phyloP scores from a whole-genome alignment of 2,888 invertebrate species.

The Chrysolina haemoptera region DNA sequence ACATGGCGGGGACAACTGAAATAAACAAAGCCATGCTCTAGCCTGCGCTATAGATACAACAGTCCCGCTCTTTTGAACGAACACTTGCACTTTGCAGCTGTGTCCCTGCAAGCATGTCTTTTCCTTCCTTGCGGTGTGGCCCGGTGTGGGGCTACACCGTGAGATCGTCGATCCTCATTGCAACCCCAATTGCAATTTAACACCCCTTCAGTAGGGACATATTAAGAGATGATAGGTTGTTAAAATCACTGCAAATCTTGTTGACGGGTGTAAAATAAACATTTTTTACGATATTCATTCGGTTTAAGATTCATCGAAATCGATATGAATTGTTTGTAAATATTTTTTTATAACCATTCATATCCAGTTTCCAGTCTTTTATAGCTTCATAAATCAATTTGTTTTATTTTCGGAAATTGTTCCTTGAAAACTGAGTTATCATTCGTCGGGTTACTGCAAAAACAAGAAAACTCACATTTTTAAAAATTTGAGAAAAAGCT shows the following conservation, averaged over 20 bases:
- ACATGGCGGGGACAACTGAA: constrained; percentile 3
- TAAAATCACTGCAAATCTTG: constrained; percentile 31
- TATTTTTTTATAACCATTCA: no score
- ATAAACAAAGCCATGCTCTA: constrained; percentile 17
- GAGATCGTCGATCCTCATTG: constrained; percentile 28
- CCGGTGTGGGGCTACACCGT: constrained; percentile 38
- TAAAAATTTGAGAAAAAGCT: no score
- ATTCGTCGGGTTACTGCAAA: no score
- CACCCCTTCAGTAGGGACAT: constrained; percentile 36
- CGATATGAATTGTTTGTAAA: no score
- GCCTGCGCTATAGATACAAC: constrained; percentile 3
- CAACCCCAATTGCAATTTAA: constrained; percentile 33
- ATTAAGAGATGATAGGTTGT: constrained; percentile 35
- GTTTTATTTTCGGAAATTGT: no score
- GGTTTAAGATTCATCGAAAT: neutral
- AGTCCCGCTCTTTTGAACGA: constrained; percentile 57
- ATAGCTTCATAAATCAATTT: no score
- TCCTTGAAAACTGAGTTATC: no score
- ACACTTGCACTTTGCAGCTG: constrained; percentile 66
- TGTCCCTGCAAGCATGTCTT: constrained; percentile 46
- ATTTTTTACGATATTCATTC: neutral
- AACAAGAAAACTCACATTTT: no score
- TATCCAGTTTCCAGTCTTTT: no score
- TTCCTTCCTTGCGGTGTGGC: constrained; percentile 38
- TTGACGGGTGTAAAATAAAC: constrained; percentile 25